Base-by-base conservation (phyloP, 2,113 vertebrate species). In the Hippocampus abdominalis region DNA sequence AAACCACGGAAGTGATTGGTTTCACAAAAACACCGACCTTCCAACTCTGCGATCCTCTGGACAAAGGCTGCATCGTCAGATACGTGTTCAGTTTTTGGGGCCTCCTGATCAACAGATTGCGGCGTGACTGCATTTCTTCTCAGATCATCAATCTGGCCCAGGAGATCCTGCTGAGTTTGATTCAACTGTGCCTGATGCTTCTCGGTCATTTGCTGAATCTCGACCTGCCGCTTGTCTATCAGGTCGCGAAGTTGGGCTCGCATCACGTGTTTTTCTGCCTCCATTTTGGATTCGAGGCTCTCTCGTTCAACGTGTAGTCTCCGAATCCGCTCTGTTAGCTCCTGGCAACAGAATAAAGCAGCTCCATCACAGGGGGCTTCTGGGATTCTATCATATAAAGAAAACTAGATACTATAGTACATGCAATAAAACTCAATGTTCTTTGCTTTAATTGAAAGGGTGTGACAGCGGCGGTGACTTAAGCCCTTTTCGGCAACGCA, bases 211-310 rank as follows among this genome's bases (percentile, higher is more conserved):
- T 78, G 85, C 59, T 75, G 85, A 77, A 93, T 81, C 89, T 95
- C 94, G 3, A 82, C 83, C 78, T 93, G 90, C 27, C 96, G 94
- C 84, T 95, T 96, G 79, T 95, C 92, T 91, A 95, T 93, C 86
- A 96, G 92, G 84, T 96, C 94, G 21, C 84, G 92, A 8, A 97
- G 88, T 57, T 96, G 95, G 0, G 95, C 94, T 77, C 93, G 93
- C 94, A 96, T 94, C 77, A 97, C 94, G 2, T 97, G 94, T 76
- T 94, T 95, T 88, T 97, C 95, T 0, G 95, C 95, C 81, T 95
- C 94, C 87, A 95, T 87, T 80, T 94, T 95, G 44, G 93, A 94
- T 64, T 94, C 92, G 36, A 95, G 86, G 80, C 93, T 95, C 76
- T 95, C 94, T 51, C 93, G 93, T 74, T 96, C 95, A 0, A 92